Percentiles rank a stretch among this genome's conserved stretches.
Evolutionary conservation across 2,113 vertebrate genomes (phyloP).

Genomic region (Scalopus aquaticus): DNA sequence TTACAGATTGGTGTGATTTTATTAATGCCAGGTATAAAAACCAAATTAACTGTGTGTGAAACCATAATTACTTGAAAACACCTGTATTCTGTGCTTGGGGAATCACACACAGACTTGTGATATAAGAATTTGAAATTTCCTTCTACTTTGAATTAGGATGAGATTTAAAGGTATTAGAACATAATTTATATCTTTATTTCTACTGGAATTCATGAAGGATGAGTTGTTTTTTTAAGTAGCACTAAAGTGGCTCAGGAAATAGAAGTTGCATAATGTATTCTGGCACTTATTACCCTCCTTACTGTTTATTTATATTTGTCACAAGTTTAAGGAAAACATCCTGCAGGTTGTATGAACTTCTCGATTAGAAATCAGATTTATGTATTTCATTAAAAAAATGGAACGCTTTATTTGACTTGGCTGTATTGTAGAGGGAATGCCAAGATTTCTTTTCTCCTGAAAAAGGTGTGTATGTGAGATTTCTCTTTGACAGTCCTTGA

Average conservation of each 20-base stretch:
- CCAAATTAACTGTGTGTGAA: constrained; percentile 19
- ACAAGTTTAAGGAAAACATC: constrained; percentile 38
- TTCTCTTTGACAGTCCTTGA: neutral
- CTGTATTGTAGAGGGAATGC: neutral
- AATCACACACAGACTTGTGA: neutral
- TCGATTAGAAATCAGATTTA: constrained; percentile 1
- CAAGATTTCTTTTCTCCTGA: neutral
- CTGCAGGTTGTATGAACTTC: neutral
- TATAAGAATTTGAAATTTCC: neutral
- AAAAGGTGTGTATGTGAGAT: neutral
- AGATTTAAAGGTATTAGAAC: neutral
- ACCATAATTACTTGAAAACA: constrained; percentile 33
- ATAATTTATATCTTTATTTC: constrained; percentile 18
- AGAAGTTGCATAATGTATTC: neutral
- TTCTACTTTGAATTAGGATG: neutral
- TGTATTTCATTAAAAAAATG: constrained; percentile 13
- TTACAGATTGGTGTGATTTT: neutral
- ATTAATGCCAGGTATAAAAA: constrained; percentile 22
- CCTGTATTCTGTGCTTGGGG: neutral
- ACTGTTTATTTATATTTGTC: neutral
- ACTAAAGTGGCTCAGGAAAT: neutral
- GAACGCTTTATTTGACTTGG: neutral
- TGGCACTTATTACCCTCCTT: neutral
- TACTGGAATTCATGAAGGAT: neutral
- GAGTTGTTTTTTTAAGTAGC: neutral